These are phyloP conservation scores for Drosophila dunni DNA, from an alignment of 1,140 invertebrate genomes.

Conservation along the genomic window DNA sequence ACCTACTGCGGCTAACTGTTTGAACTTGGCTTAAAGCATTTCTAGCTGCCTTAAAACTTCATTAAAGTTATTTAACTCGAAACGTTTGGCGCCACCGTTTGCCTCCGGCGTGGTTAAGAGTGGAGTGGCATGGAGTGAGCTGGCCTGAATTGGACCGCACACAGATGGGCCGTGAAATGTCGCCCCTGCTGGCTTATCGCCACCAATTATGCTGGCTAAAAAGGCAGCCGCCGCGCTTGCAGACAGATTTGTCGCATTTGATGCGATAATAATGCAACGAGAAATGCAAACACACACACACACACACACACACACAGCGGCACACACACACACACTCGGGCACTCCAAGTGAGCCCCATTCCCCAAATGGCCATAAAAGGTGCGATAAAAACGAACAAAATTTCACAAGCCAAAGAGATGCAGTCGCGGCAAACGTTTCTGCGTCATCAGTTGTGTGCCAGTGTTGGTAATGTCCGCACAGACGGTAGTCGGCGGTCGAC, in stretches of 20 bases:
- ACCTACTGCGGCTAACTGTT: constrained; percentile 2
- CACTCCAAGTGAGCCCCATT: constrained; percentile 2
- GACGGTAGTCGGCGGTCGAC: constrained; percentile 52
- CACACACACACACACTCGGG: constrained; percentile 41
- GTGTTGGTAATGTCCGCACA: constrained; percentile 47
- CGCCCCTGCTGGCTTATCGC: constrained; percentile 57
- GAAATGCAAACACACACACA: constrained; percentile 48
- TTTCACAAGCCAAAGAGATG: constrained; percentile 69
- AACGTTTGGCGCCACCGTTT: constrained; percentile 76
- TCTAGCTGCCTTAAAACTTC: constrained; percentile 64
- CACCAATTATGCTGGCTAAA: constrained; percentile 75
- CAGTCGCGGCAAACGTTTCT: constrained; percentile 44
- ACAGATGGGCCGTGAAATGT: constrained; percentile 50
- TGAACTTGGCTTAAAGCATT: constrained; percentile 22
- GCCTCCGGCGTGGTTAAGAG: constrained; percentile 21
- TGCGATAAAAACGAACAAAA: constrained; percentile 78
- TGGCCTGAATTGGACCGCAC: constrained; percentile 55
- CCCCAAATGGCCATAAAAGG: constrained; percentile 71
- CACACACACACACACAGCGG: constrained; percentile 33
- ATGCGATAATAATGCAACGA: constrained; percentile 73
- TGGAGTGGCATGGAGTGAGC: too few species aligned
- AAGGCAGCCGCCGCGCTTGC: constrained; percentile 63
- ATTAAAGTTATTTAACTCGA: constrained; percentile 76
- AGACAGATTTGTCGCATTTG: constrained; percentile 83
- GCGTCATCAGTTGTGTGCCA: constrained; percentile 45